Base-by-base conservation (phyloP, 2,888 invertebrate species). In the Cerastis rubricosa region DNA sequence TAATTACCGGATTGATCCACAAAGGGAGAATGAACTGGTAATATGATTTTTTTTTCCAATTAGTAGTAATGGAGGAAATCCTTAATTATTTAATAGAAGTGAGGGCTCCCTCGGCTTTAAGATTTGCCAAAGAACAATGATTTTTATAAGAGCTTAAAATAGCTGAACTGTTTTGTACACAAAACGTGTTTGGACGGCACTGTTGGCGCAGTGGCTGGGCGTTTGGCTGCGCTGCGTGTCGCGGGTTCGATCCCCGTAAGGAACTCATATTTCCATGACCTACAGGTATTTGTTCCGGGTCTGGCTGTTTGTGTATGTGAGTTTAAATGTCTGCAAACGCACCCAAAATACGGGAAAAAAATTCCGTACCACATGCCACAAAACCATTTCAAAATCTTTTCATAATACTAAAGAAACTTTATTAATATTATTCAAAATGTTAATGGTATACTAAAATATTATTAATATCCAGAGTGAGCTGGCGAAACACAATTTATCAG, bases 401-500 rank as follows among this genome's bases (percentile, higher is more conserved):
- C 29, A 54, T 65, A 40, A 45, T 19, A 65, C 49, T n/a, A 59
- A 19, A 68, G 40, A 54, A 61, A 85, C 67, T 82, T 78, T 84
- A 83, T 79, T 73, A 76, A 79, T 66, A 66, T 85, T 75, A 75
- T 73, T 77, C 75, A 75, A 71, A 85, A 84, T 84, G 59, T 78
- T 84, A 84, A 85, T 86, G 71, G 75, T 81, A 70, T 73, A 80
- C 75, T 86, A 81, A 84, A 84, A 85, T 86, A 86, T 85, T 86
- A 85, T 77, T 85, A 85, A 84, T 81, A 86, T 72, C 85, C 54
- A 63, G 78, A 64, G 75, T 74, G 77, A 84, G 74, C 84, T 77
- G 59, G 87, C 78, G 74, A 86, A 86, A 84, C 86, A 85, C 85
- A 85, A 85, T 85, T 86, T 85, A 85, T 86, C 85, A 85, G 84